Evolutionary conservation across 2,888 invertebrate genomes (phyloP), one percentile per base, ranked within the genome.

Genomic region (Dermolepida albohirtum): DNA sequence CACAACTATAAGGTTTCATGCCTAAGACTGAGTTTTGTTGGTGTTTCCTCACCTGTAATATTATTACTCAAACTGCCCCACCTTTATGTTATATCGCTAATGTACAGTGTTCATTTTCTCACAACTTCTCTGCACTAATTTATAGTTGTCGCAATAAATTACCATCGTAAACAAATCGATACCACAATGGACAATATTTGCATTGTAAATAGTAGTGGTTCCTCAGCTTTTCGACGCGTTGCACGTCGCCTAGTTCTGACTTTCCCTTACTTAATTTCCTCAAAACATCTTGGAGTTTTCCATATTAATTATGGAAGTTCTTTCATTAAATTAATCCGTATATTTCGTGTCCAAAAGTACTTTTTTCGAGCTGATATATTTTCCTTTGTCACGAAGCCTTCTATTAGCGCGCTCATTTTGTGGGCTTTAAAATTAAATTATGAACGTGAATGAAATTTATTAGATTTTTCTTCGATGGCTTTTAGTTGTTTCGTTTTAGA

Each of bases 11-110:
- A 34, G 47, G 5, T 22, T 29, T 41, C 59, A 59, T 44, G 29
- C 27, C 47, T 27, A 59, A 44, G 41, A 59, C 59, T 59, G 59
- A 59, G 29, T 29, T 34, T 22, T 7, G 14, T 44, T 41, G 14
- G 44, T 14, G 16, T 47, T 44, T 44, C 44, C 59, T 27, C 47
- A 59, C 59, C 59, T 59, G 59, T 59, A 59, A 44, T 59, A 59
- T 34, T 59, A 59, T 29, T 29, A 41, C 29, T 10, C 12, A 57
- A n/a, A 52, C 12, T 29, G 44, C 59, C 59, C 59, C 59, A 59
- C 59, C 59, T 47, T 29, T n/a, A n/a, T 17, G 22, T 22, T 22
- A 49, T 49, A 22, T 49, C 49, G 49, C 22, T 49, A 40, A 40
- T 16, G 16, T 54, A 16, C 34, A 2, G 10, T 34, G 10, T 34